A percentile compares a stretch with the other conserved stretches of the same genome.
phyloP scores from a whole-genome alignment of 2,113 vertebrate genomes.

The Neotoma lepida region DNA sequence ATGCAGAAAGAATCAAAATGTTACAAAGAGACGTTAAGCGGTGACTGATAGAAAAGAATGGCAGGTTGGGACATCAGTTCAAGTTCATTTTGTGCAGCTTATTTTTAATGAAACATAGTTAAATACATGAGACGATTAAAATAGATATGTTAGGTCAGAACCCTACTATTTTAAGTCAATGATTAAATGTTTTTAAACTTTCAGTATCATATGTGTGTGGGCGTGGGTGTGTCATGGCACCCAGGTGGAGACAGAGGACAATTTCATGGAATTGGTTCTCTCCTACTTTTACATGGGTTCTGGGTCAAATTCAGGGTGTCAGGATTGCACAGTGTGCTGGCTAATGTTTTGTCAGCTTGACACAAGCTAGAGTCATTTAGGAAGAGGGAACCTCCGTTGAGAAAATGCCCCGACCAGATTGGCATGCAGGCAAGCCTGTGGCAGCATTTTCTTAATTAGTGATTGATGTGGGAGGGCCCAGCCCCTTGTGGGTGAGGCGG shows the following conservation, averaged over 20 bases:
- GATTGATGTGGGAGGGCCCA: background rate
- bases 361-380: background rate
- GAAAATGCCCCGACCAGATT: background rate
- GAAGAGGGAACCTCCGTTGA: background rate
- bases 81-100: constrained; percentile 10
- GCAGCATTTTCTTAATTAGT: background rate
- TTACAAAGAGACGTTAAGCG: background rate
- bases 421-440: background rate
- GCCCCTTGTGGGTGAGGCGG: background rate
- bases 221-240: too few species aligned
- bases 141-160: background rate
- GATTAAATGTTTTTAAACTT: background rate
- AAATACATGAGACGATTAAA: constrained; percentile 16
- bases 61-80: background rate
- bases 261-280: background rate
- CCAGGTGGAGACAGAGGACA: background rate
- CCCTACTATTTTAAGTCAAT: background rate
- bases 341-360: background rate
- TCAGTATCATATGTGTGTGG: background rate
- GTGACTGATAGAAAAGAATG: background rate
- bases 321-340: background rate
- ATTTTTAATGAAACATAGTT: constrained; percentile 23
- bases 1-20: constrained; percentile 35
- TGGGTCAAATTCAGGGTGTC: background rate
- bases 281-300: background rate